These are phyloP conservation scores for Aix galericulata DNA, from an alignment of 2,113 vertebrate species.

Conservation along the genomic window DNA sequence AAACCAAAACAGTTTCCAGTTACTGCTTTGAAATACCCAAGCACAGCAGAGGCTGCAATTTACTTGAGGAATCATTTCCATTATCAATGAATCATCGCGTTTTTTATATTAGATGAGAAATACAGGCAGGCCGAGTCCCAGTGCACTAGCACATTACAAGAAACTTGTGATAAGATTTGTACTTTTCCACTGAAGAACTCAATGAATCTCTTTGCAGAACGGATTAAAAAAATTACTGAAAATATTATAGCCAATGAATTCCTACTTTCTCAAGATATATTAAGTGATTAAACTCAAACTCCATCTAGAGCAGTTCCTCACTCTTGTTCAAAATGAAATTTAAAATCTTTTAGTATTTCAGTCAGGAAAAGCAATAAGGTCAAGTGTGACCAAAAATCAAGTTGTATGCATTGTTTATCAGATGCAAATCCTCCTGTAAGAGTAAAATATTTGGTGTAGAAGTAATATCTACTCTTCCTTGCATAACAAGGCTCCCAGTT, in stretches of 20 bases:
- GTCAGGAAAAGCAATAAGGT: not conserved
- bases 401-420: not conserved
- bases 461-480: not conserved
- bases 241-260: not conserved
- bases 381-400: not conserved
- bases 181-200: conserved; percentile 11
- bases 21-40: conserved; percentile 36
- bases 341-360: not conserved
- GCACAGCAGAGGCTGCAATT: conserved; percentile 24
- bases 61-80: conserved; percentile 39
- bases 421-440: not conserved
- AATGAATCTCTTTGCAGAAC: not conserved
- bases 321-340: not conserved
- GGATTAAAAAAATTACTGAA: not conserved
- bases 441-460: not conserved
- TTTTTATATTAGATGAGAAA: conserved; percentile 41
- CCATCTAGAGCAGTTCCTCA: not conserved
- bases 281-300: not conserved
- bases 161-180: conserved; percentile 1
- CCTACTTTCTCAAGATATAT: not conserved
- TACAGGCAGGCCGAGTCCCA: conserved; percentile 19
- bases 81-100: conserved; percentile 56
- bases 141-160: not conserved
- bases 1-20: conserved; percentile 29
- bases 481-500: not conserved